Evolutionary conservation across 2,797 vertebrate species (phyloP), one percentile per base, ranked within the genome.

Genomic region (Oophaga sylvatica): DNA sequence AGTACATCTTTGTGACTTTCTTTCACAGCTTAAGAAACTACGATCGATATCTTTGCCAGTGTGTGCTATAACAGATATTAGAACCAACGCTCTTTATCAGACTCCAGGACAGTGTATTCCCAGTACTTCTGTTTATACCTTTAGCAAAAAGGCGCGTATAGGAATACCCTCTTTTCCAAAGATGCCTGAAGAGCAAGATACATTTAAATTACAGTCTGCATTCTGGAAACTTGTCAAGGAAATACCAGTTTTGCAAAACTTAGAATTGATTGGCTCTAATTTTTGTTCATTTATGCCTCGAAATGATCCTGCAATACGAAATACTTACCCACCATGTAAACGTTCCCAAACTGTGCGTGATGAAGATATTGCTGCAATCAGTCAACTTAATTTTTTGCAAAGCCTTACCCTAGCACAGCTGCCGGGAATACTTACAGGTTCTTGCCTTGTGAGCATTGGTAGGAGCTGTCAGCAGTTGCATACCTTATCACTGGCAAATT

Each of bases 241-340:
- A 70, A 95, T 96, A 81, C 93, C 94, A 0, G 93, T 93, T 81
- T 90, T 99, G 92, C 95, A 97, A 81, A 95, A 95, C 59, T 93
- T 99, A 6, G 98, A 99, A 92, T 84, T 99, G 79, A 97, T 97
- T 0, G 97, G 98, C 11, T 97, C 97, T 10, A 98, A 96, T 77
- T 99, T 99, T 83, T 96, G 96, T 57, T 99, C 98, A 0, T 95
- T 95, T n/a, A 96, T 99, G 94, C 98, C 98, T 0, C 96, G 98
- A 48, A 97, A 98, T 0, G 98, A 99, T 93, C 96, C 97, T 0
- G 97, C 97, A 65, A 95, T 96, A 80, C 96, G 98, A 73, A 97
- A 98, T 92, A 96, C 96, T 0, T 94, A 97, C 0, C 96, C 97
- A 0, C 96, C 97, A 84, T 99, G 98, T 20, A 92, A 93, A 29